A percentile compares a stretch with the other conserved stretches of the same genome.
Conservation (phyloP, 2,797 vertebrate genomes). For the Dermochelys coriacea region DNA sequence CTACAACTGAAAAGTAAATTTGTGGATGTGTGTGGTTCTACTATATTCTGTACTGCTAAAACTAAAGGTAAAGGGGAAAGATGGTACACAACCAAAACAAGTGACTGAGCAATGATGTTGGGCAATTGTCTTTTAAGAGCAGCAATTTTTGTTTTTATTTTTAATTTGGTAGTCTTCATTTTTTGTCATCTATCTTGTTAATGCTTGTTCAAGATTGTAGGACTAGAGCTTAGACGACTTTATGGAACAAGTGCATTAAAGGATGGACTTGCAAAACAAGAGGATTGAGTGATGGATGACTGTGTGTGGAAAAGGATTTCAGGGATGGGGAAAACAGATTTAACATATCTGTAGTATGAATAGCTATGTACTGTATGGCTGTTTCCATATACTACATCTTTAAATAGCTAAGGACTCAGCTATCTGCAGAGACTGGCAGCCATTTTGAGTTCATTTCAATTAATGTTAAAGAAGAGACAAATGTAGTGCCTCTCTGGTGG, state of each 20-base stretch:
- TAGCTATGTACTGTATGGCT: background rate
- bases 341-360: background rate
- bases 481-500: background rate
- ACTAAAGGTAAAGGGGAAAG: background rate
- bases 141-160: background rate
- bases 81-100: background rate
- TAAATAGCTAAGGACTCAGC: background rate
- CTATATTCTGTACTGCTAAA: background rate
- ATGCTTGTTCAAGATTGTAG: too few relatives aligned
- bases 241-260: too few relatives aligned
- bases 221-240: too few relatives aligned
- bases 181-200: too few relatives aligned
- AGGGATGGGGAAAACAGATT: background rate
- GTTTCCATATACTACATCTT: background rate
- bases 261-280: background rate
- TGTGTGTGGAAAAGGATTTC: background rate
- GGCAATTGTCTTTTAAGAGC: background rate
- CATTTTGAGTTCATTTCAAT: slow-evolving; percentile 25
- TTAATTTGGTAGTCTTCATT: background rate
- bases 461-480: background rate
- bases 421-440: background rate
- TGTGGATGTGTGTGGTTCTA: fast-evolving
- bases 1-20: background rate
- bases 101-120: background rate
- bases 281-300: background rate